Conservation (phyloP, 2,797 vertebrate species). For the Emydoidea blandingii region DNA sequence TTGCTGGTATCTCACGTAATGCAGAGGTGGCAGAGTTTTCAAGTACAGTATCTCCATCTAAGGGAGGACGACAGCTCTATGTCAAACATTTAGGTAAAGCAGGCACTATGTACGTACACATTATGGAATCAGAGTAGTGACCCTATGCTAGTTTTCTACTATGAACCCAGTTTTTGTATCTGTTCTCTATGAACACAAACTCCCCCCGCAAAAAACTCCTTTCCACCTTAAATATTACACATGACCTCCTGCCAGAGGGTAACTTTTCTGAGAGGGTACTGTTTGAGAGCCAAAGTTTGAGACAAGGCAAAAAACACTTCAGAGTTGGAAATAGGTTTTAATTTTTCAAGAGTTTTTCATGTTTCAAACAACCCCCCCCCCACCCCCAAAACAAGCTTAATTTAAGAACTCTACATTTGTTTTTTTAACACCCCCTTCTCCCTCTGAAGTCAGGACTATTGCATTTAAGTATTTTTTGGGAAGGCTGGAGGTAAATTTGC, state of each 20-base stretch:
- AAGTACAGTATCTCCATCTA: slow-evolving; percentile 77
- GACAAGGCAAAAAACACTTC: not conserved
- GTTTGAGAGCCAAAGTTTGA: not conserved
- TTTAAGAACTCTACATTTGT: slow-evolving; percentile 51
- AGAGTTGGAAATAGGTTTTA: not conserved
- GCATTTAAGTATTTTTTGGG: slow-evolving; percentile 54
- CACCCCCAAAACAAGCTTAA: slow-evolving; percentile 5
- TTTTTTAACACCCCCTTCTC: slow-evolving; percentile 47
- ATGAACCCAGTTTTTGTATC: not conserved
- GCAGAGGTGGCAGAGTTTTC: slow-evolving; percentile 24
- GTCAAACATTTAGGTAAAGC: not conserved
- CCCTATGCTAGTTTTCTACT: not conserved
- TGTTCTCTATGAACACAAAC: not conserved
- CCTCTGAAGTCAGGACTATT: slow-evolving; percentile 60
- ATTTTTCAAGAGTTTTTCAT: not conserved
- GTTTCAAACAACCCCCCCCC: not conserved
- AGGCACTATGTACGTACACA: not conserved
- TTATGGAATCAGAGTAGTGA: not conserved
- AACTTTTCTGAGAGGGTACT: not conserved
- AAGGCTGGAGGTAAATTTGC: slow-evolving; percentile 68
- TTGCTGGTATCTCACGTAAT: slow-evolving; percentile 75
- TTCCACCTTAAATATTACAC: slow-evolving; percentile 21
- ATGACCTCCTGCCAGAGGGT: not conserved
- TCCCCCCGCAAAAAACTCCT: not conserved
- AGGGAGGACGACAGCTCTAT: not conserved